Conservation (phyloP, 2,797 vertebrate species). For the Choloepus didactylus region DNA sequence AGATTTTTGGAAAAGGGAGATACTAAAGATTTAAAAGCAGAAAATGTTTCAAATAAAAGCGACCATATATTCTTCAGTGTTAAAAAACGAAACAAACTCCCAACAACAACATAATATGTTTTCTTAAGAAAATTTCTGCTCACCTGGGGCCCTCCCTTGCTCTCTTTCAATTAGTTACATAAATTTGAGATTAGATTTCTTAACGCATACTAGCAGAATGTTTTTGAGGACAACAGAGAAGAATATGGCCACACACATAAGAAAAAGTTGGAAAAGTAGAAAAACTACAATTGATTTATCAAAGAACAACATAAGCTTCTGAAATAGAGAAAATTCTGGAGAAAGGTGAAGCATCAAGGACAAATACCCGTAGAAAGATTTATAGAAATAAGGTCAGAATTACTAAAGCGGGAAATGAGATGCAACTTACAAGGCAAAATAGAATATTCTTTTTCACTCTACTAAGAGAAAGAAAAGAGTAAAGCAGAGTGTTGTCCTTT, state of each 20-base stretch:
- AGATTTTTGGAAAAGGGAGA: not conserved
- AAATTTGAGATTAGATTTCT: not conserved
- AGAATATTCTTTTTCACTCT: not conserved
- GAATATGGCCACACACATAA: not conserved
- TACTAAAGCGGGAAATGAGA: slow-evolving; percentile 74
- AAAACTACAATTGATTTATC: not conserved
- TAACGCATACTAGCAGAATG: not conserved
- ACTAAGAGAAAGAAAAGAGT: slow-evolving; percentile 21
- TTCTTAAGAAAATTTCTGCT: slow-evolving; percentile 40
- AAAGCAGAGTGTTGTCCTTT: slow-evolving; percentile 59
- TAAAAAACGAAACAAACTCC: not conserved
- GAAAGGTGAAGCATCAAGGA: slow-evolving; percentile 64
- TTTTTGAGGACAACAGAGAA: slow-evolving; percentile 45
- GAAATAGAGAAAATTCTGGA: slow-evolving; percentile 20
- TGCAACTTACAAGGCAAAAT: slow-evolving; percentile 24
- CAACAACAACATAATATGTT: not conserved
- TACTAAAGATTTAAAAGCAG: not conserved
- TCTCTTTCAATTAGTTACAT: not conserved
- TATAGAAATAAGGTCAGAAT: slow-evolving; percentile 48
- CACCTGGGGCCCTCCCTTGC: not conserved
- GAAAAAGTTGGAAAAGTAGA: not conserved
- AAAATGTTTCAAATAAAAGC: slow-evolving; percentile 14
- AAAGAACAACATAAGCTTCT: not conserved
- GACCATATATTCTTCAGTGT: not conserved
- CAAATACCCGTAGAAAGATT: slow-evolving; percentile 37